These are phyloP conservation scores for Xenopus petersii DNA, from an alignment of 2,797 vertebrate species.

Conservation along the genomic window DNA sequence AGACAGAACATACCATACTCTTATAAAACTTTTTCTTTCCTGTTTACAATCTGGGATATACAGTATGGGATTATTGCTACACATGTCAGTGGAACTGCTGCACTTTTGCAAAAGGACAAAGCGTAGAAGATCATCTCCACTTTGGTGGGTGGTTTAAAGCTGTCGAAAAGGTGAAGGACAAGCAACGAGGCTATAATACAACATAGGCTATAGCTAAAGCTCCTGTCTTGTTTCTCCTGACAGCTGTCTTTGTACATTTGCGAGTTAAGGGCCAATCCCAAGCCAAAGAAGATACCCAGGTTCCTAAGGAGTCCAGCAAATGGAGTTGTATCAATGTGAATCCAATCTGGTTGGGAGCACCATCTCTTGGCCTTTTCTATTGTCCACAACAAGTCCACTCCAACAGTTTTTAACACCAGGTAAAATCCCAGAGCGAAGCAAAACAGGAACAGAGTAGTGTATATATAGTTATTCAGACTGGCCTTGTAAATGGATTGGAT, in stretches of 20 bases:
- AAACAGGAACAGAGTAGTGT: conserved; percentile 79
- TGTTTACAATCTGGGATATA: conserved; percentile 66
- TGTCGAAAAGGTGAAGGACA: conserved; percentile 83
- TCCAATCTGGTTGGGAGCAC: conserved; percentile 82
- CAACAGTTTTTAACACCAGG: conserved; percentile 74
- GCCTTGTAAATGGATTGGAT: conserved; percentile 77
- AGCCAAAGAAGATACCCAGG: conserved; percentile 85
- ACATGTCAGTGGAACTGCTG: conserved; percentile 76
- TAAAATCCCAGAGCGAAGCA: conserved; percentile 86
- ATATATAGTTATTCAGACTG: conserved; percentile 77
- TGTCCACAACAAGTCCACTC: conserved; percentile 91
- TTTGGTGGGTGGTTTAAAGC: conserved; percentile 82
- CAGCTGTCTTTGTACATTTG: conserved; percentile 71
- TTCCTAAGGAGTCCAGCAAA: conserved; percentile 92
- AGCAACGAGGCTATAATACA: conserved; percentile 73
- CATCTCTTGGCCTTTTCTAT: conserved; percentile 85
- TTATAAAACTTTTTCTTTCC: conserved; percentile 70
- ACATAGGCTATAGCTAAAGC: conserved; percentile 61
- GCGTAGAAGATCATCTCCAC: conserved; percentile 78
- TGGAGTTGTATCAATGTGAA: conserved; percentile 85
- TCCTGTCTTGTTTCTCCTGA: conserved; percentile 59
- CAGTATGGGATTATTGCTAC: conserved; percentile 87
- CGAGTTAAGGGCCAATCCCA: conserved; percentile 86
- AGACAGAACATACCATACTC: background rate
- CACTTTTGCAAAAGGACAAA: conserved; percentile 92